Evolutionary conservation across 2,797 vertebrate species (phyloP).

Genomic region (Sorex maritimensis): DNA sequence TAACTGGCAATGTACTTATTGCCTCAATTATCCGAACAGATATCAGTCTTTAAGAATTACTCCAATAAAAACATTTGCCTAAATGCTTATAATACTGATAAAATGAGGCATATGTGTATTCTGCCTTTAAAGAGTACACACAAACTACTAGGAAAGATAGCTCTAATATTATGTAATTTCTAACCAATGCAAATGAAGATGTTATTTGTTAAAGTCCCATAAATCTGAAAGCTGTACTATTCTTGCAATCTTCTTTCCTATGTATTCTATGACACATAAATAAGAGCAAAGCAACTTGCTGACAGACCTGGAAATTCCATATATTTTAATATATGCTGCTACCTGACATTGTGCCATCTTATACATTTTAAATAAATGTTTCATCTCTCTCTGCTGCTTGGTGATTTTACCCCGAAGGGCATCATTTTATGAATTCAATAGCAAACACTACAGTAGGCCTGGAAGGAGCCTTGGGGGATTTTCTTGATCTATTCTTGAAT

Average conservation of each 20-base stretch:
- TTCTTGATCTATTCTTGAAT: conserved; percentile 71
- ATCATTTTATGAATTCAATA: conserved; percentile 78
- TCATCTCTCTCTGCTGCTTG: conserved; percentile 59
- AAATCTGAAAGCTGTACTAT: conserved; percentile 5
- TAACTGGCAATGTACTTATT: not conserved
- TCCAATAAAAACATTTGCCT: not conserved
- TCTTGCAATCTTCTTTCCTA: not conserved
- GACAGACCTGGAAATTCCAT: conserved; percentile 63
- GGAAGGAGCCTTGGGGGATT: conserved; percentile 35
- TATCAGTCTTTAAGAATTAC: not conserved
- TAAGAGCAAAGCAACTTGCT: not conserved
- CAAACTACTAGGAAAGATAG: not conserved
- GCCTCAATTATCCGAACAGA: conserved; percentile 20
- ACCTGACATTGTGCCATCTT: not conserved
- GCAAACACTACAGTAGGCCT: conserved; percentile 67
- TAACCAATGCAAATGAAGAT: not conserved
- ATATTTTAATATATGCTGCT: conserved; percentile 68
- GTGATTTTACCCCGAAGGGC: conserved; percentile 61
- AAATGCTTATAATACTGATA: not conserved
- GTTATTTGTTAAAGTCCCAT: not conserved
- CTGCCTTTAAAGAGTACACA: not conserved
- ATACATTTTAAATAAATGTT: conserved; percentile 76
- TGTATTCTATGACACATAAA: not conserved
- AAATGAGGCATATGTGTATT: not conserved
- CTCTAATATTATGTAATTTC: conserved; percentile 29